Evolutionary conservation across 1,140 invertebrate genomes (phyloP).

Genomic region (Leptopilina clavipes): DNA sequence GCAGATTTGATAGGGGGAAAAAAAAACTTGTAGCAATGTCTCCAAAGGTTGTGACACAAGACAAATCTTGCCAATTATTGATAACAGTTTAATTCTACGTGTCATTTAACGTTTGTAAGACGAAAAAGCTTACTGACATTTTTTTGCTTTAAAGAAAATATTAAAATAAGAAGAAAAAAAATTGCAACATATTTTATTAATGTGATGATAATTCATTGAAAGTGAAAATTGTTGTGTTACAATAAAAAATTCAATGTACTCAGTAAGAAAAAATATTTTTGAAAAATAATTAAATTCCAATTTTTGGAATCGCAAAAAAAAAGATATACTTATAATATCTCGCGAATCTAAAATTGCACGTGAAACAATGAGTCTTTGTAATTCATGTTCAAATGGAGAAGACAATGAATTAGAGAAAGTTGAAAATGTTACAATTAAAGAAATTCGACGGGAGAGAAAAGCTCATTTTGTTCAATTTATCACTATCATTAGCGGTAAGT

Average conservation of each 20-base stretch:
- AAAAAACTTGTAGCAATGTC: background rate
- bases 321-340: too few species aligned
- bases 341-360: background rate
- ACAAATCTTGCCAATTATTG: background rate
- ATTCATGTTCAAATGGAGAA: background rate
- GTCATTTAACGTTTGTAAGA: background rate
- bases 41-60: slow-evolving; percentile 1
- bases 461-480: slow-evolving; percentile 11
- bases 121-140: background rate
- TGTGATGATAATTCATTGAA: too few species aligned
- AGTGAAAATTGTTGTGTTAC: too few species aligned
- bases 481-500: background rate
- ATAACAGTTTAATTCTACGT: background rate
- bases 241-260: too few species aligned
- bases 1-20: background rate
- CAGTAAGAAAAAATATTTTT: too few species aligned
- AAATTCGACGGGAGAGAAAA: background rate
- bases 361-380: background rate
- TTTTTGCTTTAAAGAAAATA: too few species aligned
- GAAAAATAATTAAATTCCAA: too few species aligned
- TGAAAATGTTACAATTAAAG: background rate
- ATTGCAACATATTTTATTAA: too few species aligned
- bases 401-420: background rate
- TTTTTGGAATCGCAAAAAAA: too few species aligned
- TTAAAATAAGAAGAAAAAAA: too few species aligned